These are phyloP conservation scores for Apogon talboti DNA, from an alignment of 2,797 vertebrate species.

Conservation along the genomic window DNA sequence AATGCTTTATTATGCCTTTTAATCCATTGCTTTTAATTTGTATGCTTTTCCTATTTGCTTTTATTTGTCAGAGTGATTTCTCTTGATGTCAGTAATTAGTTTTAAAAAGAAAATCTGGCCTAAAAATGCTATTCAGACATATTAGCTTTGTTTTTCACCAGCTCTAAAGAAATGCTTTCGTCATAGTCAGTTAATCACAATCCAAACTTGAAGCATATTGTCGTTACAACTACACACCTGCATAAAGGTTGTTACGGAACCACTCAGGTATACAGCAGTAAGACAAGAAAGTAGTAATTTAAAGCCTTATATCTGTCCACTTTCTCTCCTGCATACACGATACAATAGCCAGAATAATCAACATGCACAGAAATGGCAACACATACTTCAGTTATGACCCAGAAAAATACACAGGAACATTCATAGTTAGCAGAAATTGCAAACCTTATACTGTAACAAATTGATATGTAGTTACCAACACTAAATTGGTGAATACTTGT, in stretches of 20 bases:
- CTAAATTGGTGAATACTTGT: constrained; percentile 17
- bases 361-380: constrained; percentile 4
- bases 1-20: constrained; percentile 12
- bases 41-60: constrained; percentile 28
- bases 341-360: constrained; percentile 4
- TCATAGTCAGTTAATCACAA: neutral
- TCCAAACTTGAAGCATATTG: neutral
- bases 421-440: constrained; percentile 1
- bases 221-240: neutral
- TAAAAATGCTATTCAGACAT: neutral
- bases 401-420: neutral
- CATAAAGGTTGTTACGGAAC: neutral
- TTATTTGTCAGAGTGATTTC: constrained; percentile 12
- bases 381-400: constrained; percentile 1
- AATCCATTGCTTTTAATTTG: constrained; percentile 25
- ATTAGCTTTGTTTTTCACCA: neutral
- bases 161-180: neutral
- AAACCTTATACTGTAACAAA: constrained; percentile 1
- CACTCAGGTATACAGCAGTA: neutral
- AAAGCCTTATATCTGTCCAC: neutral
- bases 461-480: constrained; percentile 19
- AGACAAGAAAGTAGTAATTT: neutral
- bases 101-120: constrained; percentile 11
- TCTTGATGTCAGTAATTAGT: constrained; percentile 18
- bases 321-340: neutral